Conservation (phyloP, 2,797 vertebrate genomes). For the Okamejei kenojei region DNA sequence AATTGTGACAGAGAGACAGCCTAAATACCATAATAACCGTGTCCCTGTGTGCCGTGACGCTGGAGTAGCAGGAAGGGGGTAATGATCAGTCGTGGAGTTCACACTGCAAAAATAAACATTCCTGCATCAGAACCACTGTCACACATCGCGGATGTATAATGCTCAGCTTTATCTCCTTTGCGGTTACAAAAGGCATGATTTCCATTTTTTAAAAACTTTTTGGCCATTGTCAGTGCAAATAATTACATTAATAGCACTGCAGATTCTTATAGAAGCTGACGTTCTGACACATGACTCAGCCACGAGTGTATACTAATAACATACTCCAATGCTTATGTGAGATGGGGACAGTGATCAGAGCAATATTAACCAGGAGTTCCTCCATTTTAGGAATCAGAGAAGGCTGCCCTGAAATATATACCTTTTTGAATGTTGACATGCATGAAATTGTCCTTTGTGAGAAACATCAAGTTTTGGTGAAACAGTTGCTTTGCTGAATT, state of each 20-base stretch:
- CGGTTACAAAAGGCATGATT: not conserved
- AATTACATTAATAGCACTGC: not conserved
- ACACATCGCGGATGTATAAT: not conserved
- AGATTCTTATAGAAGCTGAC: not conserved
- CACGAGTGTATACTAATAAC: not conserved
- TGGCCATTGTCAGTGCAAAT: not conserved
- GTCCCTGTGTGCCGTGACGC: not conserved
- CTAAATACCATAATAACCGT: conserved; percentile 31
- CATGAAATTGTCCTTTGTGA: not conserved
- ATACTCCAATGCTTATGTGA: not conserved
- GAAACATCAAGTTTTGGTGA: not conserved
- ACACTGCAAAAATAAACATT: not conserved
- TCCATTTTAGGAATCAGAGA: not conserved
- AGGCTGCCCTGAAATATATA: not conserved
- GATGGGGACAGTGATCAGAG: not conserved
- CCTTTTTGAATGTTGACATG: not conserved
- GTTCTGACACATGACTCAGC: not conserved
- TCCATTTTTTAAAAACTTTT: not conserved
- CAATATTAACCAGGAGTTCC: not conserved
- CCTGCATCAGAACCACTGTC: not conserved
- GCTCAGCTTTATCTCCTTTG: not conserved
- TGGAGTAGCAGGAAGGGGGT: not conserved
- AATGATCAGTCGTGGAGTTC: not conserved
- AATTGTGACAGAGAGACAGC: conserved; percentile 30
- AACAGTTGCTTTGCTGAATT: not conserved